Conservation (phyloP, 1,140 invertebrate species). For the Magallana gigas region DNA sequence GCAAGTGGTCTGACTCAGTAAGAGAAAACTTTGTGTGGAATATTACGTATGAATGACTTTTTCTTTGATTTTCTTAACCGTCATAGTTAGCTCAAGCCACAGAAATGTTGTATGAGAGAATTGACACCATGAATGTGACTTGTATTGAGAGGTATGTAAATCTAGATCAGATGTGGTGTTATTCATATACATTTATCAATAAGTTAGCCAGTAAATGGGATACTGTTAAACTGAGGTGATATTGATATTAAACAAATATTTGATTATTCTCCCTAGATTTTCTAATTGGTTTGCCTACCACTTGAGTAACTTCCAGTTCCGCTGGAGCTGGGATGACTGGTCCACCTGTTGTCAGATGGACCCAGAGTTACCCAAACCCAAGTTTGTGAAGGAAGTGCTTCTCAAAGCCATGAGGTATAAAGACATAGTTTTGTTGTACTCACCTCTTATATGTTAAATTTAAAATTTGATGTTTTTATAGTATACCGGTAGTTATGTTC, state of each 20-base stretch:
- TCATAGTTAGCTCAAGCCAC: slow-evolving; percentile 94
- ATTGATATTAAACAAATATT: no score
- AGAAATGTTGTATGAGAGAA: slow-evolving; percentile 96
- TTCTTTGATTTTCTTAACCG: background rate
- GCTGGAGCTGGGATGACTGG: slow-evolving; percentile 95
- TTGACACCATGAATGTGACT: slow-evolving; percentile 97
- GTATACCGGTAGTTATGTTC: no score
- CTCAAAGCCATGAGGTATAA: slow-evolving; percentile 91
- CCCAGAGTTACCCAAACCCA: slow-evolving; percentile 94
- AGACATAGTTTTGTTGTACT: background rate
- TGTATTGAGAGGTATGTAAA: slow-evolving; percentile 91
- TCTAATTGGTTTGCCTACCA: slow-evolving; percentile 99
- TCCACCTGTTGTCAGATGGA: slow-evolving; percentile 82
- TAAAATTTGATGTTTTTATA: no score
- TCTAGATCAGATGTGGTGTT: background rate
- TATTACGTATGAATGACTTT: background rate
- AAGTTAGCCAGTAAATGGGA: no score
- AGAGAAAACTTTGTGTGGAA: no score
- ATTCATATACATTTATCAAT: no score
- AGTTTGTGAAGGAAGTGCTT: slow-evolving; percentile 96
- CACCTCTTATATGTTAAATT: no score
- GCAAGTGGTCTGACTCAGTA: no score
- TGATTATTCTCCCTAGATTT: slow-evolving; percentile 82
- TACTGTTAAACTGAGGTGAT: no score
- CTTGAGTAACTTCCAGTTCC: slow-evolving; percentile 99